Percentiles rank a stretch among this genome's conserved stretches.
Conservation (phyloP, 2,888 invertebrate species). For the Pollenia labialis region DNA sequence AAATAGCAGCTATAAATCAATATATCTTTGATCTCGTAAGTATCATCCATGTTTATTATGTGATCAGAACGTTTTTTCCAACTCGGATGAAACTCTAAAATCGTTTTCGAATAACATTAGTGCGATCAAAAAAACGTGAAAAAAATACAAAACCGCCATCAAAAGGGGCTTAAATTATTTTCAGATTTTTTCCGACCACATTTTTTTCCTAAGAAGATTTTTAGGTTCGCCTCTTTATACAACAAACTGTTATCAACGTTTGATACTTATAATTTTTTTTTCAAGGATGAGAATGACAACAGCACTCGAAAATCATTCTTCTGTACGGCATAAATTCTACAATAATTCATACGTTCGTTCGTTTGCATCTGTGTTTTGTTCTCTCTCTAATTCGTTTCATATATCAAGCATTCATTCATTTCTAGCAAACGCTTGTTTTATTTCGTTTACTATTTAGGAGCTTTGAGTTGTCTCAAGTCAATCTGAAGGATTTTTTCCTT, state of each 20-base stretch:
- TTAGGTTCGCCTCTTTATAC: too few species aligned
- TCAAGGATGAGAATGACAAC: not conserved
- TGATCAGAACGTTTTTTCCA: too few species aligned
- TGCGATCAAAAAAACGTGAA: too few species aligned
- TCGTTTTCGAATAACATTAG: too few species aligned
- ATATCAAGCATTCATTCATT: not conserved
- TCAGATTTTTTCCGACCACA: too few species aligned
- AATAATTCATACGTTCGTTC: slow-evolving; percentile 31
- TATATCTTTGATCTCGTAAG: too few species aligned
- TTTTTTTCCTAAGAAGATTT: too few species aligned
- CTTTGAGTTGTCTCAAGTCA: slow-evolving; percentile 64
- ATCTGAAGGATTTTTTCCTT: slow-evolving; percentile 53
- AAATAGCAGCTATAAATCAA: too few species aligned
- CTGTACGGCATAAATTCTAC: slow-evolving; percentile 1
- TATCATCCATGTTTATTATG: too few species aligned
- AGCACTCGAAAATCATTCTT: slow-evolving; percentile 27
- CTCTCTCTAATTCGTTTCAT: not conserved
- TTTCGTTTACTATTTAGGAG: not conserved
- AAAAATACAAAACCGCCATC: too few species aligned
- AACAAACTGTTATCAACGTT: not conserved
- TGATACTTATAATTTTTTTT: not conserved
- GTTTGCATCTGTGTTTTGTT: not conserved
- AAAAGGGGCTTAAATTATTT: too few species aligned
- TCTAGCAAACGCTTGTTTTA: not conserved
- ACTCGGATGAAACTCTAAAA: too few species aligned